Conservation (phyloP, 2,888 invertebrate genomes). For the Acholoe squamosa region DNA sequence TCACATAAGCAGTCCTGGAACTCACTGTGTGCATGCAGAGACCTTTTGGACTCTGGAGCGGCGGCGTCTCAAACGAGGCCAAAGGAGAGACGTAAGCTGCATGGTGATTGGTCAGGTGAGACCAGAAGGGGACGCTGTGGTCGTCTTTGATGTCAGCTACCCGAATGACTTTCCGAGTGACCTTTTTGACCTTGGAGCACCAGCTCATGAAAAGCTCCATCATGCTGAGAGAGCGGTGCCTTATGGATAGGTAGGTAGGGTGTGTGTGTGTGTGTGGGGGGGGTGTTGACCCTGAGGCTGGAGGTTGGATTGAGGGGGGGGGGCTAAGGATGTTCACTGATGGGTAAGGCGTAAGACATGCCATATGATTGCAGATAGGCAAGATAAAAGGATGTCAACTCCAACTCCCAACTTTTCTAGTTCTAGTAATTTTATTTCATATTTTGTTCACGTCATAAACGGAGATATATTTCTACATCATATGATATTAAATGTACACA, state of each 20-base stretch:
- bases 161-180: conserved; percentile 25
- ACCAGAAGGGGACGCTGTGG: conserved; percentile 26
- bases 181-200: not conserved
- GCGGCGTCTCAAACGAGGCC: not conserved
- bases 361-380: not conserved
- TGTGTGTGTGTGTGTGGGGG: not conserved
- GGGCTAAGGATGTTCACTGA: not conserved
- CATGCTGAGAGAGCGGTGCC: not conserved
- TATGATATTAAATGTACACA: too few relatives aligned
- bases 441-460: too few relatives aligned
- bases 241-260: not conserved
- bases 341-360: not conserved
- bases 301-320: not conserved
- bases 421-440: too few relatives aligned
- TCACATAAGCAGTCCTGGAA: not conserved
- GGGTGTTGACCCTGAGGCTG: not conserved
- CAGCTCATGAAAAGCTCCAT: conserved; percentile 14
- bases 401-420: too few relatives aligned
- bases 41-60: not conserved
- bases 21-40: not conserved
- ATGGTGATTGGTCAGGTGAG: conserved; percentile 43
- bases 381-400: too few relatives aligned
- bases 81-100: not conserved
- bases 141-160: conserved; percentile 10
- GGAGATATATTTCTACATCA: too few relatives aligned